These are phyloP conservation scores for pig (Sus scrofa) DNA, from an alignment of 2,113 vertebrate species.

Conservation along the genomic window T2T-Sscrofa CM000827.6:61674501-61675000, in stretches of 20 bases:
- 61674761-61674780: neutral
- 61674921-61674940: neutral
- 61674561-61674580: neutral
- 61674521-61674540: conserved; percentile 5
- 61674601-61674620: neutral
- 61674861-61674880: neutral
- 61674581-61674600: neutral
- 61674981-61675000: neutral
- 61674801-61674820: neutral
- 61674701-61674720: neutral
- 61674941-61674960: neutral
- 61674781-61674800: neutral
- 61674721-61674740: neutral
- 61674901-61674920: neutral
- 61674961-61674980: neutral
- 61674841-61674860: neutral
- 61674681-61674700: neutral
- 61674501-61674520: neutral
- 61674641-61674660: neutral
- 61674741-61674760: neutral
- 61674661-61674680: conserved; percentile 1
- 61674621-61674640: neutral
- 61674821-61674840: neutral
- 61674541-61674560: neutral
- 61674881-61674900: neutral